phyloP scores from a whole-genome alignment of 1,140 invertebrate species.

The Drosophila nebulosa region DNA sequence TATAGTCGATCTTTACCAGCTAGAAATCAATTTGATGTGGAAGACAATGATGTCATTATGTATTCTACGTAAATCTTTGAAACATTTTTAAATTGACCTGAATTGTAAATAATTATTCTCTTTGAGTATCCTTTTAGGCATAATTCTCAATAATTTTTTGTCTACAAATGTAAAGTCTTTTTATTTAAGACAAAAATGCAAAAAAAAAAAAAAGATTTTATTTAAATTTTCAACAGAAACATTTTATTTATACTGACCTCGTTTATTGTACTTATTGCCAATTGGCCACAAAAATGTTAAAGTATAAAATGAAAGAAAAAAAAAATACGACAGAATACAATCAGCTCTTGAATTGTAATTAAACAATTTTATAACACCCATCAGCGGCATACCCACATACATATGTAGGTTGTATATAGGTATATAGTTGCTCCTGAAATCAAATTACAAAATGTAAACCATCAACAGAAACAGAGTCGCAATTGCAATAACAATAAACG shows the following conservation, averaged over 20 bases:
- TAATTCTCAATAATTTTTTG: too few species aligned
- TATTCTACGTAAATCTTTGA: too few species aligned
- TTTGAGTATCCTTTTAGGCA: too few species aligned
- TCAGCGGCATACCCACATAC: neutral
- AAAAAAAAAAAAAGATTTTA: too few species aligned
- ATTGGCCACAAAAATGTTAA: constrained; percentile 44
- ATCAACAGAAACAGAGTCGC: constrained; percentile 24
- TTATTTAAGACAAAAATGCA: too few species aligned
- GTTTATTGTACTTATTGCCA: constrained; percentile 14
- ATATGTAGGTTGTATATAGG: neutral
- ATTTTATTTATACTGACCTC: neutral
- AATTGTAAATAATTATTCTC: too few species aligned
- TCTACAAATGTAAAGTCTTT: too few species aligned
- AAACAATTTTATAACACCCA: constrained; percentile 43
- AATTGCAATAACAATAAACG: constrained; percentile 48
- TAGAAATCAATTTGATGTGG: too few species aligned
- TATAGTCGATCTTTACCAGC: too few species aligned
- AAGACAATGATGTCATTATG: too few species aligned
- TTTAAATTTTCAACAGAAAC: too few species aligned
- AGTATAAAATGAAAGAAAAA: constrained; percentile 25
- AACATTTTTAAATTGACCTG: too few species aligned
- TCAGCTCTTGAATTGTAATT: constrained; percentile 40
- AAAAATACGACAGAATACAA: constrained; percentile 1
- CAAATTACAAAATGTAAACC: constrained; percentile 53
- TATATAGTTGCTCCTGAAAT: constrained; percentile 27